Base-by-base conservation (phyloP, 2,888 invertebrate species). In the Drosophila neonasuta region DNA sequence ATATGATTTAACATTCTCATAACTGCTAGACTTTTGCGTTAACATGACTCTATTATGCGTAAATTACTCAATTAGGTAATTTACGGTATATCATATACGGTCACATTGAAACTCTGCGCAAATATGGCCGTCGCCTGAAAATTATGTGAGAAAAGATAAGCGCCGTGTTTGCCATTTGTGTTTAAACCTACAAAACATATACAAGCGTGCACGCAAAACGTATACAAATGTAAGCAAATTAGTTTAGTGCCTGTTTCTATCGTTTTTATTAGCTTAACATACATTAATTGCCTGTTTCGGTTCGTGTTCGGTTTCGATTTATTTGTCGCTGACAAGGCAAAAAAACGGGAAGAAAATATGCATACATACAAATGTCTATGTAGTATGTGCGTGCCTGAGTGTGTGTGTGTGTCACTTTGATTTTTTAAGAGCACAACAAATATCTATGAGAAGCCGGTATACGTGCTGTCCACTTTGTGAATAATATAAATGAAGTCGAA, bases 171-270 rank as follows among this genome's bases (percentile, higher is more conserved):
- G 65, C 64, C 51, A 71, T 70, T 73, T 64, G 64, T 68, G 50
- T 52, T 64, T 29, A 62, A 66, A 63, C 10, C 57, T 55, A 62
- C 57, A 49, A 71, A 84, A 76, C 67, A 58, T 63, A 68, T 74
- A 74, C 52, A 74, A 84, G 86, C 76, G 86, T 81, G 74, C 63
- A 69, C 71, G 66, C 70, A 75, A 79, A 79, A 85, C 77, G 88
- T 83, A 77, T 77, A 71, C 72, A 81, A 88, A 79, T 74, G 77
- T 77, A 76, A 81, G 80, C 87, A 74, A 78, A 59, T 70, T 77
- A 83, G 74, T 81, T 72, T 73, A 81, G 83, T 81, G 79, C 58
- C 73, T 80, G 69, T 74, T 72, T 68, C 52, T 68, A 68, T 57
- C 84, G 76, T 77, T 80, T 68, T 67, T 77, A 77, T 65, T 68